These are phyloP conservation scores for Drosophila parvula DNA, from an alignment of 1,140 invertebrate species.

Conservation along the genomic window DNA sequence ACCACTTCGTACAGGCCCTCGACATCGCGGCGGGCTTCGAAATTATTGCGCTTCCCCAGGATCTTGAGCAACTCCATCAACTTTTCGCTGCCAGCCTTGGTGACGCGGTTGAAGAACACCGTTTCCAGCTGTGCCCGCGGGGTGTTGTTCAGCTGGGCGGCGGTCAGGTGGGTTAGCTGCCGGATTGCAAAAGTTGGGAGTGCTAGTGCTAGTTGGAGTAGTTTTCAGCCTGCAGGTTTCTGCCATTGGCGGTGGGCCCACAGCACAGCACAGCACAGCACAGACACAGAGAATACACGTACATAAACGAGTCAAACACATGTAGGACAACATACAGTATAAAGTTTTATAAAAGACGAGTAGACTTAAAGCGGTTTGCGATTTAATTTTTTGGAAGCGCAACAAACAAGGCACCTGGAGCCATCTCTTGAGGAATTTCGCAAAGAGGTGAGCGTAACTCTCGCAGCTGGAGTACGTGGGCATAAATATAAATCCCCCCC, in stretches of 20 bases:
- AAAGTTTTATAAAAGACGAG: conserved; percentile 31
- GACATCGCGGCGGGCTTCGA: conserved; percentile 92
- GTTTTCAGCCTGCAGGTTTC: conserved; percentile 32
- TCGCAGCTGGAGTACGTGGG: conserved; percentile 46
- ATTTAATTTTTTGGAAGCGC: conserved; percentile 50
- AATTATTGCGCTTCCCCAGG: conserved; percentile 90
- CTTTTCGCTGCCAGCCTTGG: conserved; percentile 93
- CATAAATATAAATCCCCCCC: conserved; percentile 64
- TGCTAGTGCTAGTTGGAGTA: conserved; percentile 56
- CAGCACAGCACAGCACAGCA: conserved; percentile 1
- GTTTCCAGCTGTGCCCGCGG: conserved; percentile 88
- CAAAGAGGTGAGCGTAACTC: conserved; percentile 42
- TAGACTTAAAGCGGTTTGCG: conserved; percentile 56
- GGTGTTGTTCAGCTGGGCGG: conserved; percentile 90
- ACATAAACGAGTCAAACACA: conserved; percentile 49
- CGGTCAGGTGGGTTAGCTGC: conserved; percentile 70
- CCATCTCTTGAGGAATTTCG: conserved; percentile 47
- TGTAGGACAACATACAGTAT: conserved; percentile 42
- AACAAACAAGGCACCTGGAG: conserved; percentile 50
- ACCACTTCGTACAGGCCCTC: conserved; percentile 90
- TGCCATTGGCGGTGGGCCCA: conserved; percentile 22
- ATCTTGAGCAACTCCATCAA: conserved; percentile 93
- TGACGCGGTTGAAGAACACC: conserved; percentile 95
- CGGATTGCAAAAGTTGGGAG: conserved; percentile 72
- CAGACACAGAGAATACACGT: conserved; percentile 45